These are phyloP conservation scores for Aphelocoma californica DNA, from an alignment of 2,797 vertebrate species.

Conservation along the genomic window DNA sequence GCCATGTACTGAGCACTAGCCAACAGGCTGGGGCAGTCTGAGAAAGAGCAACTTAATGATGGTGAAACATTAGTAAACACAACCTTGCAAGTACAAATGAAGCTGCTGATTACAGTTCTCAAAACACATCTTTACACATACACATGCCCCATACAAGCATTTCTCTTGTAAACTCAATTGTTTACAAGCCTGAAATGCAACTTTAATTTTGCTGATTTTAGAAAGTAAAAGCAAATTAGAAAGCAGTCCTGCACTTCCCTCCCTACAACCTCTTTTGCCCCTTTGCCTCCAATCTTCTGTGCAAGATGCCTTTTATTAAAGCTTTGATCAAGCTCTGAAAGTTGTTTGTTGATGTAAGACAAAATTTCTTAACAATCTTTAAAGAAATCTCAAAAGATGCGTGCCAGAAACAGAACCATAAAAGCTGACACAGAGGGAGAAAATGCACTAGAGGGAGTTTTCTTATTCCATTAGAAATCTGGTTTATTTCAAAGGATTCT, in stretches of 20 bases:
- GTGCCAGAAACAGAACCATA: slow-evolving; percentile 61
- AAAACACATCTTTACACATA: not conserved
- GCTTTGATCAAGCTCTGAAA: slow-evolving; percentile 26
- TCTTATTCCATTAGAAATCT: slow-evolving; percentile 52
- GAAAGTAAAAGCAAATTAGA: slow-evolving; percentile 33
- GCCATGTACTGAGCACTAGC: not conserved
- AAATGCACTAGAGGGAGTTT: slow-evolving; percentile 31
- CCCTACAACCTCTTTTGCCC: not conserved
- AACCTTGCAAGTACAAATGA: not conserved
- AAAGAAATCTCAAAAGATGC: slow-evolving; percentile 56
- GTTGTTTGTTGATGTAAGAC: slow-evolving; percentile 62
- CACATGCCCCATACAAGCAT: not conserved
- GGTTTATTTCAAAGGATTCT: slow-evolving; percentile 57
- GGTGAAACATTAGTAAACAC: not conserved
- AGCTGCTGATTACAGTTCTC: not conserved
- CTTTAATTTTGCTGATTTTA: slow-evolving; percentile 53
- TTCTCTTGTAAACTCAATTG: not conserved
- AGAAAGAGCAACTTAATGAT: not conserved
- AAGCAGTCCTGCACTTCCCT: not conserved
- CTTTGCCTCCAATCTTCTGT: slow-evolving; percentile 12
- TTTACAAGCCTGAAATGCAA: slow-evolving; percentile 40
- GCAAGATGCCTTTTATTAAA: slow-evolving; percentile 65
- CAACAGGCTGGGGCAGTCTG: not conserved
- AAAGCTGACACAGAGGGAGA: slow-evolving; percentile 56
- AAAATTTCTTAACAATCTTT: slow-evolving; percentile 61